Evolutionary conservation across 1,140 invertebrate species (phyloP).

Genomic region (Magallana gigas): DNA sequence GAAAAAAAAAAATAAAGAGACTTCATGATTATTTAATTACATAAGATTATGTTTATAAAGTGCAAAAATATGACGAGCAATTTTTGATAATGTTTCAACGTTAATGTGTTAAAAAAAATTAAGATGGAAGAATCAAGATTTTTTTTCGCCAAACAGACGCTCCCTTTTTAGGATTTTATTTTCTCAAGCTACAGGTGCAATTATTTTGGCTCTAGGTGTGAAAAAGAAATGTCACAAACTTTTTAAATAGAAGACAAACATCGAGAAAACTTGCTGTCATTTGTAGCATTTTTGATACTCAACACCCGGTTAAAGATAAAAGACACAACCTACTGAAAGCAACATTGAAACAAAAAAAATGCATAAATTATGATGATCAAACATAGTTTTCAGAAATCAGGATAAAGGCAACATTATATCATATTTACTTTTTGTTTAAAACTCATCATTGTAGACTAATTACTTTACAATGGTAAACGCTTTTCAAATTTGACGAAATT

Average conservation of each 20-base stretch:
- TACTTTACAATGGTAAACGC: no score
- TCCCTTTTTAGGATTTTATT: neutral
- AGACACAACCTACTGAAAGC: neutral
- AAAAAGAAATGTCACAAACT: conserved; percentile 13
- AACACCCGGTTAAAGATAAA: neutral
- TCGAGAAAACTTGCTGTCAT: conserved; percentile 12
- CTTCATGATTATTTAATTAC: neutral
- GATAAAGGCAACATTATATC: no score
- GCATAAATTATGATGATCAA: neutral
- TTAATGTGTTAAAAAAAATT: no score
- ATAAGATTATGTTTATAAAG: neutral
- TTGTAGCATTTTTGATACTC: neutral
- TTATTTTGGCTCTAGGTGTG: conserved; percentile 27
- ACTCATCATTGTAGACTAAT: no score
- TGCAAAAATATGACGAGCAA: neutral
- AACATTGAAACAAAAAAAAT: neutral
- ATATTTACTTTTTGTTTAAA: no score
- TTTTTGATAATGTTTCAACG: no score
- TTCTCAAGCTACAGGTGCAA: conserved; percentile 1
- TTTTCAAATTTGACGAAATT: no score
- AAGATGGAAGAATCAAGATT: no score
- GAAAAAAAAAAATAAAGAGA: neutral
- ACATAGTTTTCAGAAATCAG: no score
- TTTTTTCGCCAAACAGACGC: no score
- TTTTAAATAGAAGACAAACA: conserved; percentile 22